These are phyloP conservation scores for Limonius californicus DNA, from an alignment of 1,140 invertebrate genomes.

Conservation along the genomic window DNA sequence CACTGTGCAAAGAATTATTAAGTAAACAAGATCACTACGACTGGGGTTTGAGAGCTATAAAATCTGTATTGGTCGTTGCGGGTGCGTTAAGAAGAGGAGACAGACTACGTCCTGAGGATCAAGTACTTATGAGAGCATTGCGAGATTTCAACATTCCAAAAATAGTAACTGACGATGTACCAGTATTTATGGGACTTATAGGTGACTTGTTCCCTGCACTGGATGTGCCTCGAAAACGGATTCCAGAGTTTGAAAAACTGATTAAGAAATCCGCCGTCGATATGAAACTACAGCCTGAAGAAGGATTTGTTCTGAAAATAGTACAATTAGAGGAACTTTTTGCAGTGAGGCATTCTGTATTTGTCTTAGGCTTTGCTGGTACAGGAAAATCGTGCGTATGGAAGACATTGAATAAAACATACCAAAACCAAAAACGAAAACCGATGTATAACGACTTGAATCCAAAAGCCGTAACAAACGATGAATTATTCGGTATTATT, in stretches of 20 bases:
- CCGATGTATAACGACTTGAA: slow-evolving; percentile 87
- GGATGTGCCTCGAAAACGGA: slow-evolving; percentile 79
- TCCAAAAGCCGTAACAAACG: slow-evolving; percentile 93
- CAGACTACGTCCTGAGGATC: slow-evolving; percentile 66
- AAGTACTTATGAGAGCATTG: slow-evolving; percentile 79
- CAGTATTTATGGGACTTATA: slow-evolving; percentile 88
- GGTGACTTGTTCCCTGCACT: slow-evolving; percentile 86
- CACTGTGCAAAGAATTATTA: slow-evolving; percentile 88
- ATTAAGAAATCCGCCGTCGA: slow-evolving; percentile 74
- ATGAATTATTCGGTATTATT: slow-evolving; percentile 93
- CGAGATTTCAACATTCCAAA: slow-evolving; percentile 92
- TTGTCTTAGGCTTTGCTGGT: slow-evolving; percentile 88
- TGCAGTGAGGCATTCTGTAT: slow-evolving; percentile 91
- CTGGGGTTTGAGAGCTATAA: slow-evolving; percentile 94
- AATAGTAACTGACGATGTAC: slow-evolving; percentile 85
- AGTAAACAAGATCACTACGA: slow-evolving; percentile 98
- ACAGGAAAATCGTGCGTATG: slow-evolving; percentile 92
- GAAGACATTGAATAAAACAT: slow-evolving; percentile 84
- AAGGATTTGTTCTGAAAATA: slow-evolving; percentile 84
- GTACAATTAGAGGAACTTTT: slow-evolving; percentile 91
- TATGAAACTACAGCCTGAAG: slow-evolving; percentile 85
- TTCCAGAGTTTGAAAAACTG: slow-evolving; percentile 79
- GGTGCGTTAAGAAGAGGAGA: slow-evolving; percentile 85
- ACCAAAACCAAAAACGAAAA: slow-evolving; percentile 69
- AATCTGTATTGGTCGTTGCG: slow-evolving; percentile 93